These are phyloP conservation scores for Augiades crinisus DNA, from an alignment of 2,888 invertebrate species.

Conservation along the genomic window DNA sequence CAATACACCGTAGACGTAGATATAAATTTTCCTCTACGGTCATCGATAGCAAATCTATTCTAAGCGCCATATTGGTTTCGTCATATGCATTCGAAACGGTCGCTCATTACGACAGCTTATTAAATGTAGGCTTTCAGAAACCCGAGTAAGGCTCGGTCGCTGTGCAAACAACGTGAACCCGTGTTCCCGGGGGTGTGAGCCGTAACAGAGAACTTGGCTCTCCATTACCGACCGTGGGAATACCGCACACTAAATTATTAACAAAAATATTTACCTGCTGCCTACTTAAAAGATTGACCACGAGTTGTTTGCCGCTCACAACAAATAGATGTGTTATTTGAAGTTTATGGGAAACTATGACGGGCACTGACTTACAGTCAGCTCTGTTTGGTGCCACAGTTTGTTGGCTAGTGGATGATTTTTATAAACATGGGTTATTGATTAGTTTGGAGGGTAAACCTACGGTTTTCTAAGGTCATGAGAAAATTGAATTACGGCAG, in stretches of 20 bases:
- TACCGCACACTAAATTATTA: constrained; percentile 73
- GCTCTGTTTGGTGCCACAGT: constrained; percentile 31
- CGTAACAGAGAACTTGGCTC: constrained; percentile 51
- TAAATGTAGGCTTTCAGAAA: constrained; percentile 4
- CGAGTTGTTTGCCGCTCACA: constrained; percentile 72
- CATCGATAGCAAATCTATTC: no score
- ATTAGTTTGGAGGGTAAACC: not conserved
- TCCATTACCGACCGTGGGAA: constrained; percentile 70
- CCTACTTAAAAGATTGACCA: constrained; percentile 81
- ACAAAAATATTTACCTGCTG: constrained; percentile 79
- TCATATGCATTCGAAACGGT: not conserved
- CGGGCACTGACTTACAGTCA: constrained; percentile 35
- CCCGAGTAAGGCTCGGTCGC: constrained; percentile 26
- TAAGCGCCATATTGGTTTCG: not conserved
- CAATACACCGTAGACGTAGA: no score
- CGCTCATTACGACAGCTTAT: constrained; percentile 4
- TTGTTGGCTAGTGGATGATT: constrained; percentile 36
- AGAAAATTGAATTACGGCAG: no score
- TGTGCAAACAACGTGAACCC: constrained; percentile 48
- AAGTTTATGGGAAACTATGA: constrained; percentile 72
- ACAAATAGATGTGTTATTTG: constrained; percentile 68
- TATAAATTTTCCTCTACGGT: no score
- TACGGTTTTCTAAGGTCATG: no score
- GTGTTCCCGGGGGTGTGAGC: constrained; percentile 58
- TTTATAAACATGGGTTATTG: constrained; percentile 4